phyloP scores from a whole-genome alignment of 1,140 invertebrate genomes.

The Tribolium castaneum region DNA sequence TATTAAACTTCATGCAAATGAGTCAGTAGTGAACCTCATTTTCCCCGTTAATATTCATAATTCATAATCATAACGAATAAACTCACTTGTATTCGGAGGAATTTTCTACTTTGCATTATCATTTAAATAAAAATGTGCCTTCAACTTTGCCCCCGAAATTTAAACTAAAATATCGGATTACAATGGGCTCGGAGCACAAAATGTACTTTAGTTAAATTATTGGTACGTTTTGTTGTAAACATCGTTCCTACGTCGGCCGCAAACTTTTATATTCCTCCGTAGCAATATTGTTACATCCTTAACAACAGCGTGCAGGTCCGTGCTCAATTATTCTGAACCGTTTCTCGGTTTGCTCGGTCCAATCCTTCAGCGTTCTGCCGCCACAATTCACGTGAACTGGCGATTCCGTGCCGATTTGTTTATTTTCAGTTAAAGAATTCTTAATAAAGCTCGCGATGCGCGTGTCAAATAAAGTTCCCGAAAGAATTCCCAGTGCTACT shows the following conservation, averaged over 20 bases:
- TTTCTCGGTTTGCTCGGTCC: not conserved
- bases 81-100: not conserved
- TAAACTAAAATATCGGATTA: too few relatives aligned
- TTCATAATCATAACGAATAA: not conserved
- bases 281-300: not conserved
- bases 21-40: not conserved
- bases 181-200: too few relatives aligned
- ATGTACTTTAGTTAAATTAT: too few relatives aligned
- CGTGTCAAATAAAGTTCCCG: conserved; percentile 25
- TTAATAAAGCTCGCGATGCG: conserved; percentile 27
- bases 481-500: conserved; percentile 31
- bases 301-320: too few relatives aligned
- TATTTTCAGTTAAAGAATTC: conserved; percentile 33
- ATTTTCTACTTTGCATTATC: too few relatives aligned
- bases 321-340: not conserved
- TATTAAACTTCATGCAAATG: conserved; percentile 9
- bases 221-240: too few relatives aligned
- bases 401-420: conserved; percentile 22
- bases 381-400: not conserved
- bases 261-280: not conserved
- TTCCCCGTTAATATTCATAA: not conserved
- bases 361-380: not conserved
- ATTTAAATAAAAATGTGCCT: not conserved
- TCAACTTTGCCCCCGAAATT: too few relatives aligned
- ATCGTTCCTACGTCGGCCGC: not conserved